Conservation (phyloP, 53 echinoderm and acorn worm genomes). For the Holothuria scabra region DNA sequence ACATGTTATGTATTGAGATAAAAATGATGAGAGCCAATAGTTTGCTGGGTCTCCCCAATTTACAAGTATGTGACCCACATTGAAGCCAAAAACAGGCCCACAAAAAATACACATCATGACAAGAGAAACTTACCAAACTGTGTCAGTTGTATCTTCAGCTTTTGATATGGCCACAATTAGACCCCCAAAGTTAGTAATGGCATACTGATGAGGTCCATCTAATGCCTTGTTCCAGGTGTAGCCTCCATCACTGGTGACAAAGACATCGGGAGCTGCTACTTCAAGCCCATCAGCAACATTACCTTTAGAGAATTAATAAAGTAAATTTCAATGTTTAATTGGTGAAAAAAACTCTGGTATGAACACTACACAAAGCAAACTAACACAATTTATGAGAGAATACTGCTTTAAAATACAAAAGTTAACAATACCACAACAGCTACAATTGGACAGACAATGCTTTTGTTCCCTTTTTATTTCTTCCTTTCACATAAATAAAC, state of each 20-base stretch:
- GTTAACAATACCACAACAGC: too few relatives aligned
- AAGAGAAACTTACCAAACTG: constrained; percentile 74
- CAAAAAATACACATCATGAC: too few relatives aligned
- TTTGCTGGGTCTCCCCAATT: too few relatives aligned
- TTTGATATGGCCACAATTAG: constrained; percentile 77
- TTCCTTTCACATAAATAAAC: too few relatives aligned
- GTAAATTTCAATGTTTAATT: neutral
- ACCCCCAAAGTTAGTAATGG: constrained; percentile 91
- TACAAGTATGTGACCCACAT: too few relatives aligned
- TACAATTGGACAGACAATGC: too few relatives aligned
- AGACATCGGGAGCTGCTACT: constrained; percentile 80
- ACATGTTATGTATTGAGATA: too few relatives aligned
- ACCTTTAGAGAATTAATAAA: constrained; percentile 45
- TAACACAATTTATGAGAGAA: neutral
- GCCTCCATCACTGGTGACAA: constrained; percentile 87
- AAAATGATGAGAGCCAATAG: too few relatives aligned
- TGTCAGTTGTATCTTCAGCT: constrained; percentile 64
- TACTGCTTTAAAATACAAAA: too few relatives aligned
- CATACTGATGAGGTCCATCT: constrained; percentile 82
- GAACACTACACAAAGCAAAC: neutral
- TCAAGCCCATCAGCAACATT: constrained; percentile 79
- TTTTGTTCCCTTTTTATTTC: too few relatives aligned
- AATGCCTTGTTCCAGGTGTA: constrained; percentile 84
- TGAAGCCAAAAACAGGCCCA: too few relatives aligned
- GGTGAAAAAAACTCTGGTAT: neutral